Conservation (phyloP, 2,113 vertebrate genomes). For the Suncus etruscus region DNA sequence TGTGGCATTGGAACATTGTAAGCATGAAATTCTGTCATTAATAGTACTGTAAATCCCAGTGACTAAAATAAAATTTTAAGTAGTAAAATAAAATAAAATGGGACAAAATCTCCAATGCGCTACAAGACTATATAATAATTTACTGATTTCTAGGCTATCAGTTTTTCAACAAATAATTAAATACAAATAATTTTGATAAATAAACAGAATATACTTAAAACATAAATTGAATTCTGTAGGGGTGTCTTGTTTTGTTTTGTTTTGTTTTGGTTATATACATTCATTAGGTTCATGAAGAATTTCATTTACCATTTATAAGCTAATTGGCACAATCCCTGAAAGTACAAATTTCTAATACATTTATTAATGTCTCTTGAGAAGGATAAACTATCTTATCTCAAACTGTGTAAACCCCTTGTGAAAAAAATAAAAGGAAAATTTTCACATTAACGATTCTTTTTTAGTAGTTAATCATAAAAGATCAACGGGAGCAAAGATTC, state of each 20-base stretch:
- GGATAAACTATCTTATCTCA: conserved; percentile 56
- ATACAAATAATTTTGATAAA: too few species aligned
- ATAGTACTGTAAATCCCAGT: too few species aligned
- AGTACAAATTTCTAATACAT: conserved; percentile 79
- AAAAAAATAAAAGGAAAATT: conserved; percentile 60
- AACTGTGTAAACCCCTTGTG: conserved; percentile 48
- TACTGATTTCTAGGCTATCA: conserved; percentile 9
- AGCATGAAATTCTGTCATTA: too few species aligned
- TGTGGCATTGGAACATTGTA: too few species aligned
- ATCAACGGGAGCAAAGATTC: neutral
- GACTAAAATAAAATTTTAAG: too few species aligned
- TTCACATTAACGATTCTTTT: neutral
- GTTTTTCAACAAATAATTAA: neutral
- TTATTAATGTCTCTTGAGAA: conserved; percentile 76
- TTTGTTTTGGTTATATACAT: conserved; percentile 44
- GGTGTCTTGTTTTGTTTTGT: neutral
- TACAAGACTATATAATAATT: conserved; percentile 24
- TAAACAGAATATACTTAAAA: conserved; percentile 74
- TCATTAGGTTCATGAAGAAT: conserved; percentile 76
- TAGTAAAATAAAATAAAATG: too few species aligned
- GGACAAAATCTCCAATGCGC: neutral
- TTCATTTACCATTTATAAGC: conserved; percentile 80
- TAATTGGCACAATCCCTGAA: conserved; percentile 64
- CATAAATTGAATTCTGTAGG: conserved; percentile 45
- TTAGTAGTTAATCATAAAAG: conserved; percentile 44